Percentiles rank a stretch among this genome's conserved stretches.
These are phyloP conservation scores for Indicator indicator DNA, from an alignment of 2,113 vertebrate species.

Conservation along the genomic window DNA sequence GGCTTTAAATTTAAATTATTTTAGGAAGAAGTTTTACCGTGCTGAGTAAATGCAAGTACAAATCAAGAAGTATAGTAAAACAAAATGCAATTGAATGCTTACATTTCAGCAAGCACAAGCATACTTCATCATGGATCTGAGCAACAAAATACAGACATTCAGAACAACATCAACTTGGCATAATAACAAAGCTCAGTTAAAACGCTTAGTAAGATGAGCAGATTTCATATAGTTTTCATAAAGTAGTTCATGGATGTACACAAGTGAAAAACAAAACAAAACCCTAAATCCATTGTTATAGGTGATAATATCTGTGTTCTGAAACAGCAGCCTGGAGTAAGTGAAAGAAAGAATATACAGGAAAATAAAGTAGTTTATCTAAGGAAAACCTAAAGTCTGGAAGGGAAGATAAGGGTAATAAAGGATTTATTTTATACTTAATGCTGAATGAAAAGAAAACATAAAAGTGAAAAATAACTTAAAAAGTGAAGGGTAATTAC, in stretches of 20 bases:
- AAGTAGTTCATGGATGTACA: not conserved
- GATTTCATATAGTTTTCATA: not conserved
- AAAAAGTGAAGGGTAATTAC: not conserved
- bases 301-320: constrained; percentile 11
- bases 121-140: not conserved
- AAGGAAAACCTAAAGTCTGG: constrained; percentile 38
- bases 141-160: not conserved
- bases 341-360: not conserved
- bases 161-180: not conserved
- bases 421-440: constrained; percentile 45
- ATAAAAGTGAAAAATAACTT: constrained; percentile 37
- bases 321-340: constrained; percentile 3
- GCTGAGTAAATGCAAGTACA: not conserved
- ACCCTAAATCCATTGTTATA: not conserved
- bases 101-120: not conserved
- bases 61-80: not conserved
- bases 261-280: not conserved
- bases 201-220: not conserved
- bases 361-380: constrained; percentile 54
- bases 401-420: constrained; percentile 56
- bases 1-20: not conserved
- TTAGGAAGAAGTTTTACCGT: not conserved
- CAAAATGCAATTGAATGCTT: not conserved
- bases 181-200: not conserved
- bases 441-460: constrained; percentile 27